These are phyloP conservation scores for Ormyrus rosae DNA, from an alignment of 2,888 invertebrate genomes.

Conservation along the genomic window DNA sequence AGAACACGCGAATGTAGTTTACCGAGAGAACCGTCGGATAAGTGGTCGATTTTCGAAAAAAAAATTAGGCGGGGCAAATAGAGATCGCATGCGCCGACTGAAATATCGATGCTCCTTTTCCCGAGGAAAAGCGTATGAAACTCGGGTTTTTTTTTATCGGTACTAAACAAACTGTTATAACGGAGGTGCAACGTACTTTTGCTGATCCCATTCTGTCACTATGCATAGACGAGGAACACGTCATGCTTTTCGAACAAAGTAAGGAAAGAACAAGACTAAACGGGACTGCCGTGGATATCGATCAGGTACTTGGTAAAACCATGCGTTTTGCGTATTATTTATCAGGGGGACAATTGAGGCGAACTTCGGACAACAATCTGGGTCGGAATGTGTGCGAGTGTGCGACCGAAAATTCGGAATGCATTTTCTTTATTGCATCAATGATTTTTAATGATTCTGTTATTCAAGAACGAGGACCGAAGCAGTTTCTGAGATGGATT, in stretches of 20 bases:
- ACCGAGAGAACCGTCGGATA: no score
- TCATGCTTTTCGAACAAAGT: slow-evolving; percentile 73
- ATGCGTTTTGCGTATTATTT: slow-evolving; percentile 55
- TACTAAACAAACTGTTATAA: slow-evolving; percentile 50
- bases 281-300: slow-evolving; percentile 61
- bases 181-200: slow-evolving; percentile 62
- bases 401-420: no score
- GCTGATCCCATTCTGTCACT: slow-evolving; percentile 68
- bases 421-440: no score
- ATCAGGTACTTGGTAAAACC: slow-evolving; percentile 59
- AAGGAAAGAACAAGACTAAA: slow-evolving; percentile 68
- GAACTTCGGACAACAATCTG: no score
- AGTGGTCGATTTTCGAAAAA: no score
- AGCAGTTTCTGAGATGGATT: no score
- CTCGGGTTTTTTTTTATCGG: slow-evolving; percentile 18
- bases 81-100: no score
- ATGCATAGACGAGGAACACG: slow-evolving; percentile 71
- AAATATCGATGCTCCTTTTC: background rate
- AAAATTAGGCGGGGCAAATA: no score
- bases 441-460: no score
- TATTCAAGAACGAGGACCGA: no score
- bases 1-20: no score
- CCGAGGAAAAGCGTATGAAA: slow-evolving; percentile 6
- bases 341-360: slow-evolving; percentile 17
- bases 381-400: no score